Percentiles rank a stretch among this genome's conserved stretches.
Conservation (phyloP, 2,113 vertebrate genomes). For the Dascyllus trimaculatus region DNA sequence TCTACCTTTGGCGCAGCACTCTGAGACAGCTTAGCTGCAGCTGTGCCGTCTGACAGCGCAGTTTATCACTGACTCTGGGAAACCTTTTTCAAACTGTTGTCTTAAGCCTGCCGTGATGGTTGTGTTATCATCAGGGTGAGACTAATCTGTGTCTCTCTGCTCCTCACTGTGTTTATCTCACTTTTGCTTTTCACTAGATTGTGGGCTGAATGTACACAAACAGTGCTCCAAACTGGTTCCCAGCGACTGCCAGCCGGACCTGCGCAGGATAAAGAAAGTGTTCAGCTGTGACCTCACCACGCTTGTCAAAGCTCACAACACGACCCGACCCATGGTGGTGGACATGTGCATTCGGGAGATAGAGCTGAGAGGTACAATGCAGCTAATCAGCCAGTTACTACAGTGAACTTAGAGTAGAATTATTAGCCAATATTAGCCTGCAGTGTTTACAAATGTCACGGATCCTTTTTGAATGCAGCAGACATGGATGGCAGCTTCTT, state of each 20-base stretch:
- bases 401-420: not conserved
- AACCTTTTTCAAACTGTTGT: slow-evolving; percentile 52
- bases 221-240: slow-evolving; percentile 98
- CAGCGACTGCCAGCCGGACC: slow-evolving; percentile 97
- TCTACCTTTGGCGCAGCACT: slow-evolving; percentile 51
- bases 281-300: slow-evolving; percentile 98
- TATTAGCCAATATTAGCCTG: not conserved
- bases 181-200: slow-evolving; percentile 84
- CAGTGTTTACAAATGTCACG: not conserved
- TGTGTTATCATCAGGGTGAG: slow-evolving; percentile 52
- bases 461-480: not conserved
- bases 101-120: slow-evolving; percentile 46
- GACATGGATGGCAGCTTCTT: too few relatives aligned
- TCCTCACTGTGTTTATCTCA: slow-evolving; percentile 20
- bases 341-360: slow-evolving; percentile 98
- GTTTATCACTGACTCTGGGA: slow-evolving; percentile 60
- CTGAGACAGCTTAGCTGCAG: slow-evolving; percentile 42
- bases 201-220: slow-evolving; percentile 97
- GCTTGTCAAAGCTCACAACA: slow-evolving; percentile 96
- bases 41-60: slow-evolving; percentile 56
- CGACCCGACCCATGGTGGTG: slow-evolving; percentile 95
- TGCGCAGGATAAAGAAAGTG: slow-evolving; percentile 96
- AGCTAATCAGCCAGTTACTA: not conserved
- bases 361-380: slow-evolving; percentile 91
- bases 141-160: slow-evolving; percentile 40